Base-by-base conservation (phyloP, 2,888 invertebrate species). In the Synergus japonicus region DNA sequence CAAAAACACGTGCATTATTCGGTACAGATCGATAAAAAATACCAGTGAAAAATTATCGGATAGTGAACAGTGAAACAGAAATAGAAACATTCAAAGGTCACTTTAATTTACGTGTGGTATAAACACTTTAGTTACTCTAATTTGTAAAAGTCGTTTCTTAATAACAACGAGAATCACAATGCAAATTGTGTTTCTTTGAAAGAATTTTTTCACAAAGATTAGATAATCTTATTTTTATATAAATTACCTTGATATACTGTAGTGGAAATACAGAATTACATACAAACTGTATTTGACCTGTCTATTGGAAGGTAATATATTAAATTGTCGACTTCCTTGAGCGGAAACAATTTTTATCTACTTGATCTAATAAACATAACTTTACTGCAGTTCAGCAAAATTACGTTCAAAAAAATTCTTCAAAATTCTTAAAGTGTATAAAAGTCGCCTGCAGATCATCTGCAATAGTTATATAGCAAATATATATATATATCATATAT, bases 1-100 rank as follows among this genome's bases (percentile, higher is more conserved):
- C 76, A 79, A 80, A 79, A 80, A 80, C 66, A 78, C 64, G 76
- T 77, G 81, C 77, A 85, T 86, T 79, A 84, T 44, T 41, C 63
- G 82, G 78, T 49, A 29, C 67, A 67, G 13, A 29, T 49, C 49
- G 29, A 49, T 44, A 15, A 46, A 8, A 54, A 69, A 49, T 69
- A 15, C 22, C 46, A 49, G 29, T 69, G 15, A 29, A 69, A 69
- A 69, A 15, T 49, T 15, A 29, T 49, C 46, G 29, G 15, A 69
- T 22, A n/a, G 43, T 10, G n/a, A 12, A 41, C 18, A 66, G 29
- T 46, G 29, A 69, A 29, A 49, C 49, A 8, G 15, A 69, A 69
- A 69, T 69, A 69, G 29, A 49, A 49, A 37, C 15, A n/a, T 49
- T 9, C 9, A 22, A 49, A 69, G 67, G 69, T 29, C 69, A 69